phyloP scores from a whole-genome alignment of 2,888 invertebrate species.

The Trachelus troglodyta region DNA sequence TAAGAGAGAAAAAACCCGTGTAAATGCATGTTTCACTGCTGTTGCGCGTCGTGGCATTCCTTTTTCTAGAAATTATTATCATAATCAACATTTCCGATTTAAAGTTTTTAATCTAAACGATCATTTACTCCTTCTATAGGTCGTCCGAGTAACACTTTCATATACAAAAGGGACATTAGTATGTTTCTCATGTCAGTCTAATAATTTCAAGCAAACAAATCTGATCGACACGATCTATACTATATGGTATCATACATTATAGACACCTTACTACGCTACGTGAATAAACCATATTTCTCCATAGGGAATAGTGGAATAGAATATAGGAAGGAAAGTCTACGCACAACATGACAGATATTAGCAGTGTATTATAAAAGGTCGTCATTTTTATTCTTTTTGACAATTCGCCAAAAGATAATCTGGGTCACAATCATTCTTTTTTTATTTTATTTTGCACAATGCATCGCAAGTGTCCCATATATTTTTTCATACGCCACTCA shows the following conservation, averaged over 20 bases:
- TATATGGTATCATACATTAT: background rate
- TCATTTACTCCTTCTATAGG: slow-evolving; percentile 2
- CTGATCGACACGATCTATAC: background rate
- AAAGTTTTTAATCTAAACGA: background rate
- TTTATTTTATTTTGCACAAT: background rate
- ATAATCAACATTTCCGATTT: background rate
- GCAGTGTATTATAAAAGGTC: slow-evolving; percentile 19
- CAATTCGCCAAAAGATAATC: background rate
- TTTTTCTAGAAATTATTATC: slow-evolving; percentile 36
- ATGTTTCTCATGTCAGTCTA: background rate
- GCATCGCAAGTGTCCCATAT: background rate
- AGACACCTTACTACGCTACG: background rate
- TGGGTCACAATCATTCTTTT: background rate
- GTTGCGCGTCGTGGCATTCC: slow-evolving; percentile 23
- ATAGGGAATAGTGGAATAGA: background rate
- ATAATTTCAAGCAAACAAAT: background rate
- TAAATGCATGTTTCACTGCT: background rate
- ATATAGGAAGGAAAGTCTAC: background rate
- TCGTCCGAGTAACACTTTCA: background rate
- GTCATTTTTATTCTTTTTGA: background rate
- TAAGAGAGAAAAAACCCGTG: background rate
- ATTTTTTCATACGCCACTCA: background rate
- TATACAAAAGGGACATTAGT: background rate
- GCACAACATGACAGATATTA: slow-evolving; percentile 27
- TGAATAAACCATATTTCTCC: background rate